phyloP scores from a whole-genome alignment of 2,113 vertebrate genomes.

The Notarius lentiginosus region DNA sequence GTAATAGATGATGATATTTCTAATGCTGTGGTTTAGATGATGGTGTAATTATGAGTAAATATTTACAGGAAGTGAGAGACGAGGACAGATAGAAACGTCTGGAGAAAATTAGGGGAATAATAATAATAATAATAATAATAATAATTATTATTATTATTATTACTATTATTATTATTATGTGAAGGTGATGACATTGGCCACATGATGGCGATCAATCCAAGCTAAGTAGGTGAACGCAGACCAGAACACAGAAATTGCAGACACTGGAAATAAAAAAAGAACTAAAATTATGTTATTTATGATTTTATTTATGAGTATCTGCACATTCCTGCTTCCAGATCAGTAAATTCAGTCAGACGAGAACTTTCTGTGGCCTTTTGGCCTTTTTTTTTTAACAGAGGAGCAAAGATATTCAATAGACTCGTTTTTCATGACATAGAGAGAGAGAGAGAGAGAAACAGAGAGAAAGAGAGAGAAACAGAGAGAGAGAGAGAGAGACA shows the following conservation, averaged over 20 bases:
- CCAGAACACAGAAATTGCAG: neutral
- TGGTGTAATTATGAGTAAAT: conserved; percentile 54
- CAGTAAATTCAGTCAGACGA: neutral
- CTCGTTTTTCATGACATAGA: neutral
- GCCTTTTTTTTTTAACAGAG: neutral
- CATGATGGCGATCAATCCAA: conserved; percentile 35
- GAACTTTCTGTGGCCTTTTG: neutral
- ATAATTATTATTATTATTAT: neutral
- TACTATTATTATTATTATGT: neutral
- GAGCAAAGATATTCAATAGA: neutral
- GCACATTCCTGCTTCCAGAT: neutral
- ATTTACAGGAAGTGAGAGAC: conserved; percentile 48
- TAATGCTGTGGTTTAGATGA: neutral
- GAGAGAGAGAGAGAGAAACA: conserved; percentile 18
- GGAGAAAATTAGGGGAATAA: neutral
- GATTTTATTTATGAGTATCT: neutral
- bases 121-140: neutral
- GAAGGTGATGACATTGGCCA: conserved; percentile 9
- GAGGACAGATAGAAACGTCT: neutral
- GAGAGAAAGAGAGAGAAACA: neutral
- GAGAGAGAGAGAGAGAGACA: too few relatives aligned
- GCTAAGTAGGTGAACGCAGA: neutral
- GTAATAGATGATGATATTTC: neutral
- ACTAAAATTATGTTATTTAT: neutral
- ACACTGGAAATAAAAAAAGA: neutral